Base-by-base conservation (phyloP, 2,888 invertebrate species). In the Lasioglossum leucozonium region DNA sequence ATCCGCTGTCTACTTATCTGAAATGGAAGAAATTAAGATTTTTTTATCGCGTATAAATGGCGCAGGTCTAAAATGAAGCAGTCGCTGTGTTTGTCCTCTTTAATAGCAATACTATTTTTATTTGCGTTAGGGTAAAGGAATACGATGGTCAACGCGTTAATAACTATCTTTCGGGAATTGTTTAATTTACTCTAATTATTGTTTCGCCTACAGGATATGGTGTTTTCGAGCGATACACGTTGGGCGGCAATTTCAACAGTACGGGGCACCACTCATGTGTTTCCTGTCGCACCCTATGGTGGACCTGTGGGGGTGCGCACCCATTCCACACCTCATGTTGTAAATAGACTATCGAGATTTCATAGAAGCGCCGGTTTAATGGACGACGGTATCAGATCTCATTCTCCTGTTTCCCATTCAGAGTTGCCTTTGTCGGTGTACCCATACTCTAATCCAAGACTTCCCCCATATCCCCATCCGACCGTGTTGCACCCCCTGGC, bases 181-280 rank as follows among this genome's bases (percentile, higher is more conserved):
- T 62, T 62, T 30, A 30, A 62, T 26, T 34, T 44, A 42, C 30
- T 10, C 72, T 6, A 69, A 22, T 16, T 8, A 72, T 73, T 67
- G 67, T n/a, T 79, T 67, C 62, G 62, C 11, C 13, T n/a, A 65
- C 96, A 97, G 96, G 98, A 99, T 93, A 98, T 99, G 95, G 96
- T 98, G 76, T 98, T 99, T 94, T 98, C 99, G 0, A 96, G 97
- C 83, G 99, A 99, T 95, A 98, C 98, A 44, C 97, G 99, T 79
- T 99, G 99, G 99, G 97, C 98, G n/a, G 98, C 99, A 2, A 97
- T 99, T 8, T 98, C 98, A 65, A 99, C 99, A 0, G 96, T 99
- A 80, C 97, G 99, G 87, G 99, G 99, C 86, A 99, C 99, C 0
- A 99, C 99, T 47, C 99, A 99, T 95, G 97, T 99, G 88, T 99